A percentile compares a stretch with the other conserved stretches of the same genome.
phyloP scores from a whole-genome alignment of 2,113 vertebrate species.

The Arvicanthis niloticus region DNA sequence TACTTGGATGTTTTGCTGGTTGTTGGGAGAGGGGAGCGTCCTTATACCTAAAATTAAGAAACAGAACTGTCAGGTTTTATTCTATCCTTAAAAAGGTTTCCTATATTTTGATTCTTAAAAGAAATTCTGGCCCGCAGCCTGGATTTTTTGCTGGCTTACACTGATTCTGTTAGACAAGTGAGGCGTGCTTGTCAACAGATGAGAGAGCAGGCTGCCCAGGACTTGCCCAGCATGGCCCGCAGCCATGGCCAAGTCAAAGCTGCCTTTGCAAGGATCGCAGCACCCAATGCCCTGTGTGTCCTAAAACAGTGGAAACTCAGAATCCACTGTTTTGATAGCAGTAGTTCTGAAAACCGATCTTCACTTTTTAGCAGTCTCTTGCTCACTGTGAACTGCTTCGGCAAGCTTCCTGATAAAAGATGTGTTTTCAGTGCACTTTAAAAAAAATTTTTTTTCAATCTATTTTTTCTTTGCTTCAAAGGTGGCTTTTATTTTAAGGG shows the following conservation, averaged over 20 bases:
- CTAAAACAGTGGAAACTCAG: background rate
- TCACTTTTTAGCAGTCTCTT: background rate
- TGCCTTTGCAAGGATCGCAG: background rate
- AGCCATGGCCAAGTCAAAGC: background rate
- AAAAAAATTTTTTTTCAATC: background rate
- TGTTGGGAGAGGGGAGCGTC: background rate
- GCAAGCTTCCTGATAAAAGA: background rate
- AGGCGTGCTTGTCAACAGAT: background rate
- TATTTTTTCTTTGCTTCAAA: conserved; percentile 49
- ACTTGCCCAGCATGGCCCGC: too few species aligned
- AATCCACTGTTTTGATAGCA: background rate
- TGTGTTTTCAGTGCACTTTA: background rate
- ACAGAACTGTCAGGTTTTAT: conserved; percentile 31
- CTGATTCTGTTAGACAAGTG: background rate
- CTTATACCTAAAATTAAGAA: background rate
- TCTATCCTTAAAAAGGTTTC: conserved; percentile 18
- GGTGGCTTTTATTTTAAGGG: background rate
- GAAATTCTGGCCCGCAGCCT: background rate
- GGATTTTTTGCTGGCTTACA: background rate
- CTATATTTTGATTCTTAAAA: background rate
- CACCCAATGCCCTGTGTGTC: background rate
- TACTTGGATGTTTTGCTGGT: background rate
- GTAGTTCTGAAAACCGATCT: background rate
- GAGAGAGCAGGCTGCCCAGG: background rate
- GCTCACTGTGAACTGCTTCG: background rate